A percentile compares a stretch with the other conserved stretches of the same genome.
Conservation (phyloP, 1,140 invertebrate species). For the Drosophila oshimai region DNA sequence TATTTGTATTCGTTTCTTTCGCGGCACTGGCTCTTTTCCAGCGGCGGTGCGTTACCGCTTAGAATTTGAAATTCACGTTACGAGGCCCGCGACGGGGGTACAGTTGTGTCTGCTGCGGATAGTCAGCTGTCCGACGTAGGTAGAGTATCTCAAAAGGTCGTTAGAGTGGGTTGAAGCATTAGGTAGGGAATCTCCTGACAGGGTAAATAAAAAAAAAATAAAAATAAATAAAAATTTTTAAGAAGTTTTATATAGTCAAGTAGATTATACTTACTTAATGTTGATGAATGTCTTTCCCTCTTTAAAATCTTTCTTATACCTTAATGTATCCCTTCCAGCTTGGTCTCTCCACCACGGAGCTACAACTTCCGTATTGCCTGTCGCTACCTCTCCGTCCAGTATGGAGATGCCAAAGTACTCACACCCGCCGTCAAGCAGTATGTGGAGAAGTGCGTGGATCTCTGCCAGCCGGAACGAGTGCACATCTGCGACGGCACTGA, state of each 20-base stretch:
- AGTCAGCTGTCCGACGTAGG: slow-evolving; percentile 13
- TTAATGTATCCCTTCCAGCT: slow-evolving; percentile 1
- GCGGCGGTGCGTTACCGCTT: slow-evolving; percentile 47
- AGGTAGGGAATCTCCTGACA: neutral
- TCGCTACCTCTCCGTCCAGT: slow-evolving; percentile 59
- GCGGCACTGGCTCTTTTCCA: slow-evolving; percentile 44
- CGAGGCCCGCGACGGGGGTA: slow-evolving; percentile 42
- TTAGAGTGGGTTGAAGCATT: neutral
- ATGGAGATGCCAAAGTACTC: slow-evolving; percentile 59
- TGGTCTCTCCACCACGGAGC: slow-evolving; percentile 14
- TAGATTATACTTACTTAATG: too few relatives aligned
- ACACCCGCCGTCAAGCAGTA: slow-evolving; percentile 84
- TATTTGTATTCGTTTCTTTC: slow-evolving; percentile 39
- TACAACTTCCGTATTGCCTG: slow-evolving; percentile 57
- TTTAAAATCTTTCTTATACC: too few relatives aligned
- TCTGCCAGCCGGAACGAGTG: slow-evolving; percentile 90
- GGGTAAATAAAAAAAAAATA: neutral
- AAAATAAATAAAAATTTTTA: neutral
- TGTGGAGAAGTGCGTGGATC: slow-evolving; percentile 86
- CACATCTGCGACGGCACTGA: slow-evolving; percentile 93
- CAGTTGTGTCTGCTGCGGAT: slow-evolving; percentile 54
- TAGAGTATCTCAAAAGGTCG: slow-evolving; percentile 11
- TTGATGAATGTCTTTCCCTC: too few relatives aligned
- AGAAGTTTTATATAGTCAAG: too few relatives aligned
- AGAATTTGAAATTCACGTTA: slow-evolving; percentile 66